Evolutionary conservation across 2,113 vertebrate genomes (phyloP).

Genomic region (Taurulus bubalis): DNA sequence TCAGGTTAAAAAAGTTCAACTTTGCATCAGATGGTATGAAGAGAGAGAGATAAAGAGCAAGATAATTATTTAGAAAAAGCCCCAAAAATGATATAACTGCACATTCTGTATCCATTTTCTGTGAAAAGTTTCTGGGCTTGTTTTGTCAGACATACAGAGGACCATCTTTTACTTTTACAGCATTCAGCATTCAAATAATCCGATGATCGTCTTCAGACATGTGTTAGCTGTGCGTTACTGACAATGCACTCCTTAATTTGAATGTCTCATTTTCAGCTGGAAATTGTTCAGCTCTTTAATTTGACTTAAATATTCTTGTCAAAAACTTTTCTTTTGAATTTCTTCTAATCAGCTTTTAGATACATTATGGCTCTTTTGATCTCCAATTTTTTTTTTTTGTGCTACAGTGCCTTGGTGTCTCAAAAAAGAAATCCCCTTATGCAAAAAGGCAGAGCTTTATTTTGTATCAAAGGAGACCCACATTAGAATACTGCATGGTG

Average conservation of each 20-base stretch:
- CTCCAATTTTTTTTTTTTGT: conserved; percentile 51
- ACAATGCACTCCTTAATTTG: conserved; percentile 58
- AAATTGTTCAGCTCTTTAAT: conserved; percentile 66
- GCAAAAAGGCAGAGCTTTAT: conserved; percentile 29
- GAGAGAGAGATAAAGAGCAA: conserved; percentile 9
- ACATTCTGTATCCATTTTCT: conserved; percentile 26
- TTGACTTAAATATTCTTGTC: conserved; percentile 61
- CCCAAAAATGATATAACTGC: conserved; percentile 24
- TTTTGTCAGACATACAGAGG: conserved; percentile 38
- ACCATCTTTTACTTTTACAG: conserved; percentile 59
- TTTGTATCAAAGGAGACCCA: conserved; percentile 2
- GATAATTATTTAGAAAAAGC: conserved; percentile 9
- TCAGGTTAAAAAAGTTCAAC: neutral
- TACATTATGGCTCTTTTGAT: conserved; percentile 45
- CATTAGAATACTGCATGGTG: neutral
- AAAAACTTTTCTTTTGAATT: conserved; percentile 41
- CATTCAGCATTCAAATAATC: conserved; percentile 58
- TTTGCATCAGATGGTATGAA: neutral
- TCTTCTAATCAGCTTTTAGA: conserved; percentile 54
- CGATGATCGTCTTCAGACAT: conserved; percentile 52
- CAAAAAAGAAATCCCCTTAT: conserved; percentile 8
- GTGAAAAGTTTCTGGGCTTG: conserved; percentile 46
- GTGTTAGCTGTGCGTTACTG: conserved; percentile 59
- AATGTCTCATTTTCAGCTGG: conserved; percentile 7
- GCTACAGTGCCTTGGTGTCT: conserved; percentile 31